A percentile compares a stretch with the other conserved stretches of the same genome.
Conservation (phyloP, 2,113 vertebrate species). For the Macroglossus sobrinus region DNA sequence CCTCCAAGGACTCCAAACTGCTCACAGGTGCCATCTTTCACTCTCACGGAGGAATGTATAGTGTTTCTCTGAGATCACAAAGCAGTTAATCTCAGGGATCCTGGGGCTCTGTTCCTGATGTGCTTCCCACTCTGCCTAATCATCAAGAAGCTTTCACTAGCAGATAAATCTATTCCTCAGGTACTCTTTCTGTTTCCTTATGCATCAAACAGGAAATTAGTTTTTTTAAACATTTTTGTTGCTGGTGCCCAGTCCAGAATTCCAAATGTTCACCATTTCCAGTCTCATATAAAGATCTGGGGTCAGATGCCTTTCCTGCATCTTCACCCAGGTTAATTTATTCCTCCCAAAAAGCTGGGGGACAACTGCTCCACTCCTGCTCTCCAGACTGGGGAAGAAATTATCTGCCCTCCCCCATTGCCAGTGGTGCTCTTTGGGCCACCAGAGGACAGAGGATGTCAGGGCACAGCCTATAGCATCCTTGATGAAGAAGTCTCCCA, state of each 20-base stretch:
- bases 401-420: not conserved
- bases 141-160: not conserved
- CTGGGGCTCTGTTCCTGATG: not conserved
- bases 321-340: not conserved
- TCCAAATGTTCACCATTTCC: not conserved
- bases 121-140: not conserved
- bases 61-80: not conserved
- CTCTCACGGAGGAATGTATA: not conserved
- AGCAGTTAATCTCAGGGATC: not conserved
- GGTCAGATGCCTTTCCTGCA: not conserved
- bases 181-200: not conserved
- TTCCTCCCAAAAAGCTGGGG: not conserved
- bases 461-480: not conserved
- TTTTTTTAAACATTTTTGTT: not conserved
- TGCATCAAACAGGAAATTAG: not conserved
- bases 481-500: slow-evolving; percentile 35
- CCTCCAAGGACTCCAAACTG: not conserved
- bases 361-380: not conserved
- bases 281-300: not conserved
- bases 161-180: not conserved
- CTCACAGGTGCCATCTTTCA: not conserved
- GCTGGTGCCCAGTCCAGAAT: not conserved
- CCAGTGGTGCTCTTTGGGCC: not conserved
- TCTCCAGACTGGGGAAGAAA: not conserved
- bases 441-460: not conserved